Base-by-base conservation (phyloP, 2,888 invertebrate genomes). In the Deladenus siricidicola region DNA sequence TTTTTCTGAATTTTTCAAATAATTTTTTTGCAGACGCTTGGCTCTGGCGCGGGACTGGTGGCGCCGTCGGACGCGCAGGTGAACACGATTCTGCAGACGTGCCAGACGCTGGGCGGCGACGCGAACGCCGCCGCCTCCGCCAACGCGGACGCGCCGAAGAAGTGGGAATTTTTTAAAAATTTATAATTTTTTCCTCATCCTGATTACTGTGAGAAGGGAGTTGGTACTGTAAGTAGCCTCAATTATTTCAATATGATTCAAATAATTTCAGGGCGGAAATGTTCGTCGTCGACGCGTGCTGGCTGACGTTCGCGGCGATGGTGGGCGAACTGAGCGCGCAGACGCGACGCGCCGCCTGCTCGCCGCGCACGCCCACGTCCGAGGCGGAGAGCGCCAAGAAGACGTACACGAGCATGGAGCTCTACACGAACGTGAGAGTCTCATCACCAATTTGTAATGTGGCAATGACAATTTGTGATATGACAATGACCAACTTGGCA, bases 301-400 rank as follows among this genome's bases (percentile, higher is more conserved):
- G 54, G 29, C 30, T 63, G 55, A 60, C 67, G 30, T 29, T 47
- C 34, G 53, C 28, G 6, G n/a, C 50, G 19, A 50, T 50, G 50
- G 50, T 68, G 51, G 60, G 47, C 42, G 71, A 67, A 55, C 43
- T 71, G 51, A 73, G 74, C 67, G 69, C 67, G 59, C 58, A 70
- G 50, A 65, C 62, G 56, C 39, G 39, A 42, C 53, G 29, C 28
- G 19, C 23, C 23, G 29, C 14, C 19, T 26, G 19, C 10, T 19
- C 29, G 23, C 19, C 21, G n/a, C 19, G 21, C n/a, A 64, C 59
- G 60, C 60, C 60, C 65, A 65, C 49, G 4, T 61, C 50, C 6
- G 48, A 39, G 64, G 23, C 8, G 19, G 34, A 6, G 8, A 39
- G 21, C 26, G 43, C 53, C 17, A 44, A 17, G 48, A 34, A 72